These are phyloP conservation scores for Ochropacha duplaris DNA, from an alignment of 2,888 invertebrate genomes.

Conservation along the genomic window DNA sequence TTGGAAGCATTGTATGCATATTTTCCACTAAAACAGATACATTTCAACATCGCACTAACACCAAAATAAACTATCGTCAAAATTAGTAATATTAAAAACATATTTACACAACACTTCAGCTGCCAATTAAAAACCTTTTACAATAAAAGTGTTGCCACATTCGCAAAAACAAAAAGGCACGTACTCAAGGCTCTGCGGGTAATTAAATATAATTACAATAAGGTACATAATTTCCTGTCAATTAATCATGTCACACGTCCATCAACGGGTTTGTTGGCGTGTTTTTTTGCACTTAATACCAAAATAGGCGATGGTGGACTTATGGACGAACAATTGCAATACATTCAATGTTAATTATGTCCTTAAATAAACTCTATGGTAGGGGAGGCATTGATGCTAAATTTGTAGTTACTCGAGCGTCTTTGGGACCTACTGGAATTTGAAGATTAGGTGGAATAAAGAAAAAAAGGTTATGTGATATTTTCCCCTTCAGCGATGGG, in stretches of 20 bases:
- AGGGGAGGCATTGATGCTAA: too few species aligned
- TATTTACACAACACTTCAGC: too few species aligned
- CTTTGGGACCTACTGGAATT: too few species aligned
- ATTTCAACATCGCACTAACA: too few species aligned
- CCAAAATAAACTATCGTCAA: not conserved
- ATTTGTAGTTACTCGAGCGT: too few species aligned
- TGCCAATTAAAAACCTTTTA: not conserved
- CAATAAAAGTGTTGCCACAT: not conserved
- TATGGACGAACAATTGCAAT: not conserved
- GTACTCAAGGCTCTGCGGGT: conserved; percentile 18
- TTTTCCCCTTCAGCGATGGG: too few species aligned
- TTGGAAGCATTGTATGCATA: too few species aligned
- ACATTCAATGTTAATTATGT: not conserved
- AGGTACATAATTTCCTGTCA: conserved; percentile 20
- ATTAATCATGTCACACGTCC: conserved; percentile 26
- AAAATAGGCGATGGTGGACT: not conserved
- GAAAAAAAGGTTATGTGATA: too few species aligned
- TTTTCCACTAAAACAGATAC: too few species aligned
- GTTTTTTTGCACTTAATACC: conserved; percentile 9
- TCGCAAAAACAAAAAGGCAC: conserved; percentile 12
- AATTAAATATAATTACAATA: conserved; percentile 24
- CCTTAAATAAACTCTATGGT: not conserved
- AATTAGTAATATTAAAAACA: too few species aligned
- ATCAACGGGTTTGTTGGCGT: not conserved
- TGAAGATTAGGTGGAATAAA: too few species aligned